Base-by-base conservation (phyloP, 2,888 invertebrate species). In the Luffia ferchaultella region DNA sequence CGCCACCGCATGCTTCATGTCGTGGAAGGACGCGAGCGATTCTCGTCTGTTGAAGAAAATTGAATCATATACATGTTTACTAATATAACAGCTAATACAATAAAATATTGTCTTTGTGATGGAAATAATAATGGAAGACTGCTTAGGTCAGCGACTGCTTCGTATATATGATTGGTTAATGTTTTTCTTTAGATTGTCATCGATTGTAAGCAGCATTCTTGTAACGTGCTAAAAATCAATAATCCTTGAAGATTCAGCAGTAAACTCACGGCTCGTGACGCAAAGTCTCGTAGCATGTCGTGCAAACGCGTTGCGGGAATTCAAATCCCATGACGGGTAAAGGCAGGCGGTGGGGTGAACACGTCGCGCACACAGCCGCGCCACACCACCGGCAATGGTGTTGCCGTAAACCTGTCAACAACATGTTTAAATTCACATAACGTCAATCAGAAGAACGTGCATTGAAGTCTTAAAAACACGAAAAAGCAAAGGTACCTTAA, bases 291-390 rank as follows among this genome's bases (percentile, higher is more conserved):
- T 92, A 92, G 80, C 99, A 99, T 41, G 90, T 90, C 69, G 96
- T 93, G 82, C 99, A 99, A 50, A 98, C 93, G 54, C 99, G 88
- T 57, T 98, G 97, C 69, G 95, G 94, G 80, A 96, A 97, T 83
- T 99, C 99, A 80, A 97, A 98, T 46, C 99, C 99, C 95, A 98
- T 95, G 49, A 92, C 86, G 1, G 99, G 98, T 70, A 98, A 93
- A 52, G 93, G 92, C 60, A 96, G 89, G 55, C 93, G 90, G 71
- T 93, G 91, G 51, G 90, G 89, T 16, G 96, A 96, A 74, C 99
- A 99, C 58, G 89, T 87, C 67, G 94, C 96, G 78, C 99, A 99
- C 50, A 97, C 91, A 15, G 99, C 98, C 70, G 93, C 92, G 45
- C 99, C 99, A 79, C 98, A 99, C 76, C 93, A 90, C 50, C 95